Evolutionary conservation across 2,797 vertebrate species (phyloP).

Genomic region (Bradypodion ventrale): DNA sequence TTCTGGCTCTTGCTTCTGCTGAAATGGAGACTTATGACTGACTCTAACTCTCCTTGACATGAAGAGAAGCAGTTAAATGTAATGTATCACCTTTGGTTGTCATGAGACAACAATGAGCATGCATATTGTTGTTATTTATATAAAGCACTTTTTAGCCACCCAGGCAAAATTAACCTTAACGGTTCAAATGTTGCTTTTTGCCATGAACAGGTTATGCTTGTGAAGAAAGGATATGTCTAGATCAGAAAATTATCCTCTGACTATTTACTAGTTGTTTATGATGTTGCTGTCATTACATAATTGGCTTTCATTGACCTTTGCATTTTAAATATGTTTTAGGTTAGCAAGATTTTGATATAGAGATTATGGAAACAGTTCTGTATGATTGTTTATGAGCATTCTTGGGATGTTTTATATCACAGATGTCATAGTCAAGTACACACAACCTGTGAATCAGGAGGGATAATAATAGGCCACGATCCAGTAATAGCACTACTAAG

Average conservation of each 20-base stretch:
- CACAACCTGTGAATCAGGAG: slow-evolving; percentile 24
- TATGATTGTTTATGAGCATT: slow-evolving; percentile 1
- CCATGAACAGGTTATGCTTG: slow-evolving; percentile 5
- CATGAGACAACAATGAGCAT: slow-evolving; percentile 56
- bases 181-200: slow-evolving; percentile 46
- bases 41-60: slow-evolving; percentile 59
- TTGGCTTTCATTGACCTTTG: slow-evolving; percentile 36
- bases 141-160: slow-evolving; percentile 39
- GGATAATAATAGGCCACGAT: neutral
- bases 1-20: slow-evolving; percentile 58
- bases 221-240: neutral
- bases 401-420: neutral
- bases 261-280: slow-evolving; percentile 30
- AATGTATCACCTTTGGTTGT: slow-evolving; percentile 47
- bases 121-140: slow-evolving; percentile 15
- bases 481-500: neutral
- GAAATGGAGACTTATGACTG: slow-evolving; percentile 65
- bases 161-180: slow-evolving; percentile 37
- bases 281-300: slow-evolving; percentile 34
- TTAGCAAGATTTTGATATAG: slow-evolving; percentile 29
- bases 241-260: neutral
- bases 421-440: slow-evolving; percentile 27
- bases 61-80: slow-evolving; percentile 61
- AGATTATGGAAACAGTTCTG: slow-evolving; percentile 19
- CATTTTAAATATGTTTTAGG: neutral